These are phyloP conservation scores for Patagioenas fasciata DNA, from an alignment of 2,113 vertebrate species.

Conservation along the genomic window DNA sequence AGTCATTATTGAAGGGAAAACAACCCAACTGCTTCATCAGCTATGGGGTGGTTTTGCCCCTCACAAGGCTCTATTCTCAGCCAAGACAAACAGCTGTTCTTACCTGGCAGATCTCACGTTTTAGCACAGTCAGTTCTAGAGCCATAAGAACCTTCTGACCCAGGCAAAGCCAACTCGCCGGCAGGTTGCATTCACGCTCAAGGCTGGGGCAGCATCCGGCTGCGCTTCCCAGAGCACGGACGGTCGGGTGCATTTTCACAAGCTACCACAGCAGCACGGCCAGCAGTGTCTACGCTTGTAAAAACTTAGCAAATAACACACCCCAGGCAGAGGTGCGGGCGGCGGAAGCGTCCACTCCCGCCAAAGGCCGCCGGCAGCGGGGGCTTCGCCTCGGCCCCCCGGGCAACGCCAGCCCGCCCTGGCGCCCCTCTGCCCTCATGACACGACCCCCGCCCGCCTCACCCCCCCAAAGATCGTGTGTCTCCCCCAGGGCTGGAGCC, in stretches of 20 bases:
- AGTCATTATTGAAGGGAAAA: neutral
- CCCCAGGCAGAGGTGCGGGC: neutral
- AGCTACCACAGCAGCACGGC: rapidly evolving
- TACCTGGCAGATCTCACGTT: rapidly evolving
- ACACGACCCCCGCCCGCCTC: neutral
- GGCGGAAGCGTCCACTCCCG: neutral
- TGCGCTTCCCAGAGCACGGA: neutral
- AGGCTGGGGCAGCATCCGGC: neutral
- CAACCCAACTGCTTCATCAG: rapidly evolving
- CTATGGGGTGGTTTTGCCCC: rapidly evolving
- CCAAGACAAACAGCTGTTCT: rapidly evolving
- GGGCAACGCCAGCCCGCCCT: neutral
- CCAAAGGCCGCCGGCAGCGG: neutral
- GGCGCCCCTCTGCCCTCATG: neutral
- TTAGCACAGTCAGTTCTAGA: rapidly evolving
- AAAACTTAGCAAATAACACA: rapidly evolving
- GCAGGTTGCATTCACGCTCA: no score
- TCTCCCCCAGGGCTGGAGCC: neutral
- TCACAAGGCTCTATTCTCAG: rapidly evolving
- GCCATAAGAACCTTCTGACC: rapidly evolving
- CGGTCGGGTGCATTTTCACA: rapidly evolving
- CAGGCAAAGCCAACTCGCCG: rapidly evolving
- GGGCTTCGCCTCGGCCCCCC: neutral
- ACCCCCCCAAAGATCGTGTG: no score
- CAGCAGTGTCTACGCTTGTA: rapidly evolving